Base-by-base conservation (phyloP, 2,113 vertebrate genomes). In the Mandrillus leucophaeus region DNA sequence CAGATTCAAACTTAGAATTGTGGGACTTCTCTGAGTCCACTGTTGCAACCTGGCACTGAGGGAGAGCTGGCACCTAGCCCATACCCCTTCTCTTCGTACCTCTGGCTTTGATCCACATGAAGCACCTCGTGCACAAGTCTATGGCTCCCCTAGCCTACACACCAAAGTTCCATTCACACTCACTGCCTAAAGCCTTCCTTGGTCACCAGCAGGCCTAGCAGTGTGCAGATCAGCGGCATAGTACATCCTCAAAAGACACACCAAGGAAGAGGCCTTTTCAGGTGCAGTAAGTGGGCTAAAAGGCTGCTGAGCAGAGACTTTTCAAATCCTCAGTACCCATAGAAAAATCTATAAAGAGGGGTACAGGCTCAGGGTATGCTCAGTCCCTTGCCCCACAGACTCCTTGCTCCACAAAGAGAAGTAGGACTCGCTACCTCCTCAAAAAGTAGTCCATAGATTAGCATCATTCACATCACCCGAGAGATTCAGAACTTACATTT, bases 141-240 rank as follows among this genome's bases (percentile, higher is more conserved):
- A 16, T 18, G 25, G 13, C 7, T 32, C 7, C 45, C 73, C 8
- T 22, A 38, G 22, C 3, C 40, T 1, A 0, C 23, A 87, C 3
- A 22, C 57, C 48, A 43, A 57, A 57, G 68, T 3, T 40, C 55
- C 50, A 57, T 8, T 10, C 6, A 11, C 5, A 1, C 43, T 40
- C 9, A 16, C 35, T 27, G 43, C 40, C 73, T 35, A 43, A 27
- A 32, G 5, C 79, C 6, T 35, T 38, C 35, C 5, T 32, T 6
- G 0, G 38, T 75, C 16, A 79, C 38, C 40, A 5, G 13, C 4
- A 48, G 38, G 25, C 59, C 43, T 48, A 18, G 1, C 6, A 10
- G 18, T 18, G 0, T 61, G 30, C 7, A 55, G 32, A 23, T 81
- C 27, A 30, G 25, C 81, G 35, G 23, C 16, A 45, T 3, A 17